Evolutionary conservation across 2,888 invertebrate species (phyloP), one percentile per base, ranked within the genome.

Genomic region (Geotrupes spiniger): DNA sequence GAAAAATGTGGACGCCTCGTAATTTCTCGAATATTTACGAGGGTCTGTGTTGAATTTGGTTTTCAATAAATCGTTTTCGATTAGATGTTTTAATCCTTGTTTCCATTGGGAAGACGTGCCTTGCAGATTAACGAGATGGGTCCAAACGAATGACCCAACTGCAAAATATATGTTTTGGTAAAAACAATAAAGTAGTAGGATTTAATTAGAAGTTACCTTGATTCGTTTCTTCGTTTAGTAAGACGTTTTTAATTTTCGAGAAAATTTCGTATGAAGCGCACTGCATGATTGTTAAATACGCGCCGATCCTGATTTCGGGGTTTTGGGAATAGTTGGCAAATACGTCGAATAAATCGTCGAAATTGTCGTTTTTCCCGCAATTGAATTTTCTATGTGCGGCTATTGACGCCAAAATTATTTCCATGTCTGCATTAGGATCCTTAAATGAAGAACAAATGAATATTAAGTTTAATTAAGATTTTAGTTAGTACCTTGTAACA

Each of bases 71-170:
- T 77, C 74, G 62, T 82, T 80, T 12, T 79, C 77, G 1, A 85
- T 65, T 25, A 85, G 71, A 49, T 76, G 75, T 55, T 79, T 78
- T 12, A 84, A 72, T 56, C 78, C 77, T 36, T 78, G 73, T 61
- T 79, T 78, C 57, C 76, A 76, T 0, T 80, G 81, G 9, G 77
- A 72, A 2, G 79, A 76, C 2, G 82, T 80, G 53, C 79, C 78
- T 62, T 79, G 75, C 21, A 83, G 63, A 61, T 83, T 84, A 36
- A 76, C 78, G 46, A 85, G 66, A 62, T 84, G 83, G 42, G 82
- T 82, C 82, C 83, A 84, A 4, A 85, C 79, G 63, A 84, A 85
- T 1, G 83, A 81, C 1, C 83, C 83, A 17, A 81, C 80, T 79
- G 59, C 2, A 65, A 63, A 21, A 6, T 21, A n/a, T n/a, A n/a